Conservation (phyloP, 2,888 invertebrate species). For the Volucella inflata region DNA sequence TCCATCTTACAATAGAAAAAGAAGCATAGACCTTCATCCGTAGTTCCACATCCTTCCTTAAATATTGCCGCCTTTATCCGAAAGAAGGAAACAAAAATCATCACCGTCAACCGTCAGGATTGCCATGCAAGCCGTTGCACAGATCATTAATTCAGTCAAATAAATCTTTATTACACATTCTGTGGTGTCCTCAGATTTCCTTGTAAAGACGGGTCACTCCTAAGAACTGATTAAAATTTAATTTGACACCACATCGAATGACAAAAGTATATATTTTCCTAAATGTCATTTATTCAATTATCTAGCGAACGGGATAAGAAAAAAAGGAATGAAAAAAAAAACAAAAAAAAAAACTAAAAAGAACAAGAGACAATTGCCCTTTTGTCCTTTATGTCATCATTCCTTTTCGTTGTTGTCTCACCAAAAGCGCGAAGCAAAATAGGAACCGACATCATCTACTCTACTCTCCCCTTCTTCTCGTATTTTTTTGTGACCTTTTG, state of each 20-base stretch:
- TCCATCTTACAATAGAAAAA: too few species aligned
- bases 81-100: too few species aligned
- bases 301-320: slow-evolving; percentile 18
- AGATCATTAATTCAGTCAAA: slow-evolving; percentile 63
- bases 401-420: slow-evolving; percentile 36
- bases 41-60: too few species aligned
- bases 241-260: slow-evolving; percentile 70
- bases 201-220: neutral
- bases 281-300: slow-evolving; percentile 72
- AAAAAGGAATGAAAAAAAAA: slow-evolving; percentile 19
- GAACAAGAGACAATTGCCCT: slow-evolving; percentile 58
- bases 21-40: too few species aligned
- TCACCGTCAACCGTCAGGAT: slow-evolving; percentile 25
- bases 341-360: slow-evolving; percentile 12
- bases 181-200: neutral
- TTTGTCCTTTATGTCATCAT: slow-evolving; percentile 60
- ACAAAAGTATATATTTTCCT: slow-evolving; percentile 55
- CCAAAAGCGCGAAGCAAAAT: slow-evolving; percentile 8
- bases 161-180: slow-evolving; percentile 59
- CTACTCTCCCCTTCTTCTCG: slow-evolving; percentile 18
- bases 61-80: slow-evolving; percentile 45
- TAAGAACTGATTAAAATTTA: slow-evolving; percentile 68
- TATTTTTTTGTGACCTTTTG: slow-evolving; percentile 66
- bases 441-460: slow-evolving; percentile 27
- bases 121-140: slow-evolving; percentile 46